Evolutionary conservation across 2,888 invertebrate species (phyloP), one percentile per base, ranked within the genome.

Genomic region (Eristalis intricaria): DNA sequence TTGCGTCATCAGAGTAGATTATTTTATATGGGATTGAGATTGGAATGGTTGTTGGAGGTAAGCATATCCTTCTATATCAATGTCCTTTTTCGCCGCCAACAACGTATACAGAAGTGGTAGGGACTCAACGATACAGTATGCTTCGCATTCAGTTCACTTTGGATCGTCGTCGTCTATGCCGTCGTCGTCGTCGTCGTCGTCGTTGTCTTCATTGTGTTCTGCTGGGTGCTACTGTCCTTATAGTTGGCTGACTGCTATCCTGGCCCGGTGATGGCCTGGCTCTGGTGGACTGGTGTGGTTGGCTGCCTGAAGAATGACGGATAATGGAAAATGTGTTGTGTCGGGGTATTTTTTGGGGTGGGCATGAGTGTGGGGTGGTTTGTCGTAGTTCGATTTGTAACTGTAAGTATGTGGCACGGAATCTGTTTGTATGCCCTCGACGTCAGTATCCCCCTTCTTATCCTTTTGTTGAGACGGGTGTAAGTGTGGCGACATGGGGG

Each of bases 1-100:
- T 87, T 87, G 87, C 87, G 87, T 87, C 87, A 87, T 87, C 87
- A 84, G 87, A 84, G 84, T 87, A 87, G 87, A 87, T 87, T 87
- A 87, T 87, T 87, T 87, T 79, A 84, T 87, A 84, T 87, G 79
- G 74, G 84, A 83, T 73, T 76, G 76, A 68, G 75, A 61, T 70
- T 81, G 75, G 75, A 32, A 58, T 61, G 58, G 73, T 65, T 50
- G 73, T 65, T 50, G 69, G 64, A 69, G 70, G 73, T 78, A 63
- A 83, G 78, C 64, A 76, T 80, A 87, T 84, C 75, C 71, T 76
- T 80, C 71, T 80, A 69, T 73, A 76, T 81, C 70, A 80, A 73
- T 80, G 79, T 71, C 73, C 79, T 79, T 79, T 83, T 81, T 70
- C 43, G 66, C 74, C 83, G 83, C 50, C 29, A 64, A 50, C 29